A percentile compares a stretch with the other conserved stretches of the same genome.
These are phyloP conservation scores for Apostichopus californicus DNA, from an alignment of 35 echinoderm and acorn worm genomes.

Conservation along the genomic window DNA sequence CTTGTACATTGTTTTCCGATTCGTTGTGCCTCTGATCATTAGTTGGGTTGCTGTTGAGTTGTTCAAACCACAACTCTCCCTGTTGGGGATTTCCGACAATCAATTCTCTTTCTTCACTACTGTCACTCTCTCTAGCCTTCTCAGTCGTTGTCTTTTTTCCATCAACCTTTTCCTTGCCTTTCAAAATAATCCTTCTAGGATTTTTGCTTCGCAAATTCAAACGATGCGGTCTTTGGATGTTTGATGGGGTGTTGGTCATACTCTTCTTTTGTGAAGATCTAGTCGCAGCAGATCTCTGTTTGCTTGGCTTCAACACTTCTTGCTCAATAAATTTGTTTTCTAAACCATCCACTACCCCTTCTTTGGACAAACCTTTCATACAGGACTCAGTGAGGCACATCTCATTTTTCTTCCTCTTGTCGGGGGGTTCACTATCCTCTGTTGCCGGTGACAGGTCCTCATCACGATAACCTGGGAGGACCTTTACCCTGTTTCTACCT, in stretches of 20 bases:
- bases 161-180: not conserved
- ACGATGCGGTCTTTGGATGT: not conserved
- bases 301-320: not conserved
- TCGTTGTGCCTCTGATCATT: not conserved
- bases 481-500: not conserved
- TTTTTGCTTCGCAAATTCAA: not conserved
- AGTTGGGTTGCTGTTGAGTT: not conserved
- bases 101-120: not conserved
- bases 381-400: not conserved
- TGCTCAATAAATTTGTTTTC: not conserved
- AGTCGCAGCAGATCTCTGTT: not conserved
- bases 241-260: not conserved
- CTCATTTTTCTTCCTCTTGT: not conserved
- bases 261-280: not conserved
- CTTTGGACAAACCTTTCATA: not conserved
- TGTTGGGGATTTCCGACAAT: not conserved
- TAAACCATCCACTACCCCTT: not conserved
- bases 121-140: not conserved
- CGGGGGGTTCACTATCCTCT: not conserved
- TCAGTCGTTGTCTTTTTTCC: not conserved
- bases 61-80: not conserved
- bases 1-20: too few species aligned
- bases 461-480: not conserved
- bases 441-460: not conserved
- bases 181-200: not conserved